Percentiles rank a stretch among this genome's conserved stretches.
These are phyloP conservation scores for Xiphorhynchus elegans DNA, from an alignment of 2,113 vertebrate species.

Conservation along the genomic window DNA sequence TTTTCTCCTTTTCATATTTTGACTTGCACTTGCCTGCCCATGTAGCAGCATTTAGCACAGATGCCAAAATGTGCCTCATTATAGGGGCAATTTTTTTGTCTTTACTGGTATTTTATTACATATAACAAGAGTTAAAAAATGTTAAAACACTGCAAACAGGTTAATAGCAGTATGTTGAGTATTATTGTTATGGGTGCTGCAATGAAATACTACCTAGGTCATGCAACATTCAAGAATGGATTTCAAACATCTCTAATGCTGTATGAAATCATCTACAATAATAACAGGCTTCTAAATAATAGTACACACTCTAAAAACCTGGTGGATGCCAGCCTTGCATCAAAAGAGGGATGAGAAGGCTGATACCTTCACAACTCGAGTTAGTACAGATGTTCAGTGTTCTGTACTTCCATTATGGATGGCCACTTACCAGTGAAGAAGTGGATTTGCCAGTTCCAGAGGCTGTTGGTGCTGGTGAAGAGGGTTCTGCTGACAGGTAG, in stretches of 20 bases:
- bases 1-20: conserved; percentile 70
- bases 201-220: conserved; percentile 70
- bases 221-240: conserved; percentile 41
- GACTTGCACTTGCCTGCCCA: conserved; percentile 75
- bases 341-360: background rate
- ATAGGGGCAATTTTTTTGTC: conserved; percentile 72
- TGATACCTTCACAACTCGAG: background rate
- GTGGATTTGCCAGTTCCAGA: background rate
- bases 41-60: conserved; percentile 76
- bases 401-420: background rate
- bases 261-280: conserved; percentile 28
- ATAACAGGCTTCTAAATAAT: conserved; percentile 49
- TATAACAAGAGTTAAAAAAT: conserved; percentile 46
- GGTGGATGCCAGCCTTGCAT: conserved; percentile 2
- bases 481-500: conserved; percentile 61
- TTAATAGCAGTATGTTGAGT: conserved; percentile 65
- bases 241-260: conserved; percentile 46
- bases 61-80: conserved; percentile 79
- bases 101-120: conserved; percentile 73
- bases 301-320: conserved; percentile 16
- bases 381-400: background rate
- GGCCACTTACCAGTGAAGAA: background rate
- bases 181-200: conserved; percentile 72
- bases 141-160: conserved; percentile 61
- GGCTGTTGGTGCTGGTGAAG: conserved; percentile 21